A percentile compares a stretch with the other conserved stretches of the same genome.
Conservation (phyloP, 2,888 invertebrate genomes). For the Lamproptera curius region DNA sequence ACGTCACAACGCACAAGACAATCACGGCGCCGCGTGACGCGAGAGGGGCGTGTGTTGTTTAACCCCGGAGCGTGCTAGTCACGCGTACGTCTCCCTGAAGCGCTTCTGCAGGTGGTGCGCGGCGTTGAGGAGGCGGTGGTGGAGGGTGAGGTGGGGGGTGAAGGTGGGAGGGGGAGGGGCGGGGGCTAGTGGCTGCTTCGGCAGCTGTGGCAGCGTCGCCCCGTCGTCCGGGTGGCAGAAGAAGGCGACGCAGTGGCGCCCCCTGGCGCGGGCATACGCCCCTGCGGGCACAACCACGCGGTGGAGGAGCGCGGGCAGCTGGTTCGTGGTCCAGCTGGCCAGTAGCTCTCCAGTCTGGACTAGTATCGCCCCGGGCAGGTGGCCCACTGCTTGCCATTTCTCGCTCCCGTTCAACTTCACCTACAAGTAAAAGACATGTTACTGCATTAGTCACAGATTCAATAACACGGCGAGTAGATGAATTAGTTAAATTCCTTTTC, state of each 20-base stretch:
- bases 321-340: slow-evolving; percentile 85
- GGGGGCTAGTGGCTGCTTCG: slow-evolving; percentile 46
- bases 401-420: slow-evolving; percentile 81
- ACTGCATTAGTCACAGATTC: too few relatives aligned
- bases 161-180: slow-evolving; percentile 57
- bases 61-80: slow-evolving; percentile 51
- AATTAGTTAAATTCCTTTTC: too few relatives aligned
- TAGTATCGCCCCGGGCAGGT: slow-evolving; percentile 86
- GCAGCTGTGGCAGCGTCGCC: slow-evolving; percentile 68
- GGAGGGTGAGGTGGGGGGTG: slow-evolving; percentile 64
- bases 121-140: slow-evolving; percentile 81
- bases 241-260: slow-evolving; percentile 87
- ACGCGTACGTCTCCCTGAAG: slow-evolving; percentile 84
- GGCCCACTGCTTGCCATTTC: slow-evolving; percentile 85
- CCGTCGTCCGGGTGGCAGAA: slow-evolving; percentile 86
- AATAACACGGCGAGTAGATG: too few relatives aligned
- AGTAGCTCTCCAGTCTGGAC: slow-evolving; percentile 87
- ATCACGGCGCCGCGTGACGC: slow-evolving; percentile 40
- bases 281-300: slow-evolving; percentile 85
- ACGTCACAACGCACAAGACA: too few relatives aligned
- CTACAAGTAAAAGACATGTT: slow-evolving; percentile 41
- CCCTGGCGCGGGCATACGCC: slow-evolving; percentile 77
- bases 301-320: slow-evolving; percentile 85
- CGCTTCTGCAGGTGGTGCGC: slow-evolving; percentile 85
- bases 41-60: slow-evolving; percentile 34